Conservation (phyloP, 2,797 vertebrate genomes). For the Hylomyscus alleni region DNA sequence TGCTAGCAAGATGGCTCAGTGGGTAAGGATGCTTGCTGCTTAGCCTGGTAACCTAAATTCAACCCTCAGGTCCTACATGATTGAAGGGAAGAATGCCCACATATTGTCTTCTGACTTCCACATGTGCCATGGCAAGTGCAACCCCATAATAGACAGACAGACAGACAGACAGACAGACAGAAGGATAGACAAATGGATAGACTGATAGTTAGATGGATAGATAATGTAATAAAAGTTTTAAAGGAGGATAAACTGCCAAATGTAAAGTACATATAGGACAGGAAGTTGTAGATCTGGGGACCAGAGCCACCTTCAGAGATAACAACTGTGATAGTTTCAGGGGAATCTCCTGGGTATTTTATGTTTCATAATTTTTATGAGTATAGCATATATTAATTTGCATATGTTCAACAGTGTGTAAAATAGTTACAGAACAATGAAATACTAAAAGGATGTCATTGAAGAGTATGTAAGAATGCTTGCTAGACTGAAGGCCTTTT, state of each 20-base stretch:
- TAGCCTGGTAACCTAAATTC: neutral
- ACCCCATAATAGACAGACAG: neutral
- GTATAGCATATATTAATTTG: neutral
- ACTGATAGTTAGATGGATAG: too few relatives aligned
- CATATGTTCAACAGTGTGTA: neutral
- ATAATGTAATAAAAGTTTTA: neutral
- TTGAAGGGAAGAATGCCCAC: neutral
- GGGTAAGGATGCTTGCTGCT: neutral
- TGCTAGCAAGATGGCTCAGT: neutral
- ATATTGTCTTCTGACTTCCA: neutral
- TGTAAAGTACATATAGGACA: accelerated
- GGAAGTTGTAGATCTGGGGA: neutral
- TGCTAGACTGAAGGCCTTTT: neutral
- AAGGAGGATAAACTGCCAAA: neutral
- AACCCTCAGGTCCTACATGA: neutral
- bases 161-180: too few relatives aligned
- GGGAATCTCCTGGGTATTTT: neutral
- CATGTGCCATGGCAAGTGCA: neutral
- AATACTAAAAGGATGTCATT: neutral
- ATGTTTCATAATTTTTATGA: neutral
- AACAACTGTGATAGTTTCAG: neutral
- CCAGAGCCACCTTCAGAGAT: neutral
- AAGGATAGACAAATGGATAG: too few relatives aligned
- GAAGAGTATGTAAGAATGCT: neutral
- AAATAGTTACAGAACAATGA: neutral